Conservation (phyloP, 2,888 invertebrate genomes). For the Thecophora atra region DNA sequence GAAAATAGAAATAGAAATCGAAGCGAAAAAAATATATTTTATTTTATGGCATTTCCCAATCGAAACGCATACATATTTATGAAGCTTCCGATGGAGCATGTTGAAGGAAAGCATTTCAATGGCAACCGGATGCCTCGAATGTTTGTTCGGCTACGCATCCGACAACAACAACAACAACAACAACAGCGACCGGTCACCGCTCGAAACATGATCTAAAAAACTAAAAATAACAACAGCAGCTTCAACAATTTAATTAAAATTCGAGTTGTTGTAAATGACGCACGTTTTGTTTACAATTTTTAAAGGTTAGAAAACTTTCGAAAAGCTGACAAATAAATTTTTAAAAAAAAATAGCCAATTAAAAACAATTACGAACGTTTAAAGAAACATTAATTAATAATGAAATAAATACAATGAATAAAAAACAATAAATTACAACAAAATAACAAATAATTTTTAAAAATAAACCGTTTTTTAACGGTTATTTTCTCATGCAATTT, state of each 20-base stretch:
- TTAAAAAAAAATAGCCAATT: constrained; percentile 44
- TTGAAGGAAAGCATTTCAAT: constrained; percentile 42
- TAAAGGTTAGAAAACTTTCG: constrained; percentile 1
- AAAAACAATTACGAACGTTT: constrained; percentile 25
- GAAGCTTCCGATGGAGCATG: not conserved
- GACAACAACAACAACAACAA: constrained; percentile 3
- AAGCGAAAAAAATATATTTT: no score
- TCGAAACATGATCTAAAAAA: not conserved
- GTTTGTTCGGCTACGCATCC: not conserved
- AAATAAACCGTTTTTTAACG: not conserved
- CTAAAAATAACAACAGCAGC: constrained; percentile 10
- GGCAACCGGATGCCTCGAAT: constrained; percentile 21
- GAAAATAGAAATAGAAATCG: no score
- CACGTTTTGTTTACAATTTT: not conserved
- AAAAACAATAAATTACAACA: not conserved
- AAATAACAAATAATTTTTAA: constrained; percentile 2
- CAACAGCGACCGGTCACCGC: not conserved
- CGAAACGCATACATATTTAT: not conserved
- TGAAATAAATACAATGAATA: not conserved
- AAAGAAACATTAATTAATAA: not conserved
- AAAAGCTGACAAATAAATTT: constrained; percentile 13
- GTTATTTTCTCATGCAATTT: constrained; percentile 26
- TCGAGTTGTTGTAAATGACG: not conserved
- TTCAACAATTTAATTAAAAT: not conserved
- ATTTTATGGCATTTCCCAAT: no score